Evolutionary conservation across 2,888 invertebrate species (phyloP).

Genomic region (Brachypalpus laphriformis): DNA sequence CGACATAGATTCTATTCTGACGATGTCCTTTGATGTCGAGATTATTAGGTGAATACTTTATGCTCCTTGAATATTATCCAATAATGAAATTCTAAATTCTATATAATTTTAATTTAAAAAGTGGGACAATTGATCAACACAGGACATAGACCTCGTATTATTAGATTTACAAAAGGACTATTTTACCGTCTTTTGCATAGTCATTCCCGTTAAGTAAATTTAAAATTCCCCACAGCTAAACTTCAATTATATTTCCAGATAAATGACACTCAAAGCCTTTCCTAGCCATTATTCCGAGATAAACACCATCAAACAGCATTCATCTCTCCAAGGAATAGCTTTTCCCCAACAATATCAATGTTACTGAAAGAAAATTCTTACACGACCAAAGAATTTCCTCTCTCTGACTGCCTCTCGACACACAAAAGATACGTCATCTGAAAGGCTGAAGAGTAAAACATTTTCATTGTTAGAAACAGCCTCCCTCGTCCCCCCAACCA

Average conservation of each 20-base stretch:
- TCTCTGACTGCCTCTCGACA: neutral
- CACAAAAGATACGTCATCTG: conserved; percentile 58
- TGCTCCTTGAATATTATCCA: neutral
- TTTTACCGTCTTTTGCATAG: neutral
- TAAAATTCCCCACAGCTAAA: neutral
- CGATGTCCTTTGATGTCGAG: neutral
- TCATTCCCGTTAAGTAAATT: neutral
- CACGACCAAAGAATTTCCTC: neutral
- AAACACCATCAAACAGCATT: conserved; percentile 25
- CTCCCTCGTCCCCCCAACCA: neutral
- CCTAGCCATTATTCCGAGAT: conserved; percentile 19
- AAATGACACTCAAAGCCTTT: conserved; percentile 31
- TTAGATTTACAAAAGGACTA: neutral
- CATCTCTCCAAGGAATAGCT: conserved; percentile 1
- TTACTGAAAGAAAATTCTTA: conserved; percentile 2
- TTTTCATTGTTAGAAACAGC: conserved; percentile 29
- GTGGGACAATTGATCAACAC: neutral
- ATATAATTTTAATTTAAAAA: neutral
- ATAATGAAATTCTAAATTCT: neutral
- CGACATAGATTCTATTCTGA: no score
- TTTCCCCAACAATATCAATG: neutral
- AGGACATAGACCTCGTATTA: neutral
- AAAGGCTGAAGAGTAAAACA: conserved; percentile 57
- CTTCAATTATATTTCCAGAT: conserved; percentile 23
- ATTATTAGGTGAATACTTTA: neutral